A percentile compares a stretch with the other conserved stretches of the same genome.
These are phyloP conservation scores for Pelmatolapia mariae DNA, from an alignment of 2,113 vertebrate species.

Conservation along the genomic window DNA sequence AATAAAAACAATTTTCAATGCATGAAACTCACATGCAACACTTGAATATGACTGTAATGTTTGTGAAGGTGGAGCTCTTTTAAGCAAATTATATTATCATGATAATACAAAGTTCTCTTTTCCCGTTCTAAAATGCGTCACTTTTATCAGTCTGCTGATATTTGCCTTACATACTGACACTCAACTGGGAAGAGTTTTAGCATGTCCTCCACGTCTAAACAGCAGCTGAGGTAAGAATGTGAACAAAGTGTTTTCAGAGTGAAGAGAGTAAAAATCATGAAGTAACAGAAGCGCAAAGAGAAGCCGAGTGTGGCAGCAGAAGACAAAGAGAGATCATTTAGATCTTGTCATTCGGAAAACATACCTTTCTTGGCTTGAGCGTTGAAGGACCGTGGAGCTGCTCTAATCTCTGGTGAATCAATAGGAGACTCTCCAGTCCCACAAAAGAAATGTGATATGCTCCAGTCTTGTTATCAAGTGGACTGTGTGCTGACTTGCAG, in stretches of 20 bases:
- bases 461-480: not conserved
- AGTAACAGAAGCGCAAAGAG: not conserved
- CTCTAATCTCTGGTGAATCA: not conserved
- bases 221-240: not conserved
- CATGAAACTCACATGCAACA: not conserved
- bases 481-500: not conserved
- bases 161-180: not conserved
- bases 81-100: not conserved
- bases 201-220: not conserved
- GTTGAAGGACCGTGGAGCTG: not conserved
- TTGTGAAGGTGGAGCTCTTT: not conserved
- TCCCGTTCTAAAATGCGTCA: rapidly evolving
- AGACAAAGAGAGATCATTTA: not conserved
- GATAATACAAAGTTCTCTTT: not conserved
- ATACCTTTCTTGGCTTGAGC: not conserved
- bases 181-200: not conserved
- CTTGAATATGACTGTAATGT: not conserved
- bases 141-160: not conserved
- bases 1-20: not conserved
- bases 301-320: not conserved
- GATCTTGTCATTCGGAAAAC: not conserved
- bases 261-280: not conserved
- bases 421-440: not conserved
- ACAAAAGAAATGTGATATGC: slow-evolving; percentile 6
- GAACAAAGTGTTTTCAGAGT: not conserved